phyloP scores from a whole-genome alignment of 2,888 invertebrate species.

The Eurois occulta region DNA sequence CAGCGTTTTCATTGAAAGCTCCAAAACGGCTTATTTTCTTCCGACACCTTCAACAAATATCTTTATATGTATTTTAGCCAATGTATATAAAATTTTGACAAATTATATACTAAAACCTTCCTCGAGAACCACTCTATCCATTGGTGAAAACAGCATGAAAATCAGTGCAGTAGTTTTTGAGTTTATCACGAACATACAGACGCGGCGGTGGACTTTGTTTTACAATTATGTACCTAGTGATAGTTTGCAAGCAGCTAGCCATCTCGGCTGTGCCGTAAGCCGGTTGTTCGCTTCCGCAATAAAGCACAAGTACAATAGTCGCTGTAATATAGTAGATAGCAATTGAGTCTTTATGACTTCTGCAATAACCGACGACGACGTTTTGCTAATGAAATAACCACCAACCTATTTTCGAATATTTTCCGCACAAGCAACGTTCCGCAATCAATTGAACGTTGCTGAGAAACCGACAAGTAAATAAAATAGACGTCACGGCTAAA shows the following conservation, averaged over 20 bases:
- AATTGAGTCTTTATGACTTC: conserved; percentile 16
- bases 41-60: no score
- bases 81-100: no score
- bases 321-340: conserved; percentile 25
- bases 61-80: no score
- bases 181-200: no score
- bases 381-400: conserved; percentile 4
- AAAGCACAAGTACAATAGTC: conserved; percentile 36
- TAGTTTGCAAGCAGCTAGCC: conserved; percentile 9
- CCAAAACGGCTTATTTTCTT: no score
- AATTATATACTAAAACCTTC: no score
- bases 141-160: no score
- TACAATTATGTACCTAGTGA: no score
- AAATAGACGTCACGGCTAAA: neutral
- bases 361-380: conserved; percentile 18
- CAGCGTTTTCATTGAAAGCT: no score
- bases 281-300: conserved; percentile 28
- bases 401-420: conserved; percentile 2
- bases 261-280: conserved; percentile 1
- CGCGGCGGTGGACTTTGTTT: no score
- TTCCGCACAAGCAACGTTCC: neutral
- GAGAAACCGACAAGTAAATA: neutral
- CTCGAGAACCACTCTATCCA: no score
- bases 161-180: no score
- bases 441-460: neutral